Conservation (phyloP, 2,797 vertebrate genomes). For the Aplochiton taeniatus region DNA sequence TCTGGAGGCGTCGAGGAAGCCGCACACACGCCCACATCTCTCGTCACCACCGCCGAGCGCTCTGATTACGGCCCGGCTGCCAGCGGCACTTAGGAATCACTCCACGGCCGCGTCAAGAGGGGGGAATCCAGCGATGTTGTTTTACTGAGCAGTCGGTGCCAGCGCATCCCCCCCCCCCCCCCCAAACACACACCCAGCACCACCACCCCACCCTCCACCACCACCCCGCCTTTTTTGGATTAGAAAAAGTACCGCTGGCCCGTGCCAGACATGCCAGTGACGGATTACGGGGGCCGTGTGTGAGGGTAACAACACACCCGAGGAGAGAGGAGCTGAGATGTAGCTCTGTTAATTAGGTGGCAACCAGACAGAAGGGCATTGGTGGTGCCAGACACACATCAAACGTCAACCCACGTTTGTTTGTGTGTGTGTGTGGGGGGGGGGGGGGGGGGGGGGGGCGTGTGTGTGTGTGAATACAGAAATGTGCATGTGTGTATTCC, state of each 20-base stretch:
- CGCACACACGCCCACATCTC: too few relatives aligned
- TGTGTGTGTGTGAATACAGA: constrained; percentile 1
- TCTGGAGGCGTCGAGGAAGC: too few relatives aligned
- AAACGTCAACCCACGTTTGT: constrained; percentile 17
- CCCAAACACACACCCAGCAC: too few relatives aligned
- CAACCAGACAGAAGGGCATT: constrained; percentile 17
- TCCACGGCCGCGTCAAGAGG: too few relatives aligned
- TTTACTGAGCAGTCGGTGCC: constrained; percentile 46
- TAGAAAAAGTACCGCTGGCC: constrained; percentile 51
- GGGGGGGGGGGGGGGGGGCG: not conserved
- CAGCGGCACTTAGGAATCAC: too few relatives aligned
- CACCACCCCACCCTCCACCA: not conserved
- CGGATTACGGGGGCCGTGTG: constrained; percentile 23
- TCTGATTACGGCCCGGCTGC: too few relatives aligned
- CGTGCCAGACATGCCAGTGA: constrained; percentile 45
- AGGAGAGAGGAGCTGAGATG: not conserved
- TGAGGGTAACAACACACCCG: constrained; percentile 1
- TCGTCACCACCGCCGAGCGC: too few relatives aligned
- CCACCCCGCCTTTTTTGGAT: not conserved
- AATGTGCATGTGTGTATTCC: constrained; percentile 27
- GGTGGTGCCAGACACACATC: constrained; percentile 9
- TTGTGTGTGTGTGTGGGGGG: constrained; percentile 5
- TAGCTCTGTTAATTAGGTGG: constrained; percentile 17
- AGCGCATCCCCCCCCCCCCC: constrained; percentile 32
- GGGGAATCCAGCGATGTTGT: constrained; percentile 33